Evolutionary conservation across 2,797 vertebrate species (phyloP).

Genomic region (Coracias cyanogaster): DNA sequence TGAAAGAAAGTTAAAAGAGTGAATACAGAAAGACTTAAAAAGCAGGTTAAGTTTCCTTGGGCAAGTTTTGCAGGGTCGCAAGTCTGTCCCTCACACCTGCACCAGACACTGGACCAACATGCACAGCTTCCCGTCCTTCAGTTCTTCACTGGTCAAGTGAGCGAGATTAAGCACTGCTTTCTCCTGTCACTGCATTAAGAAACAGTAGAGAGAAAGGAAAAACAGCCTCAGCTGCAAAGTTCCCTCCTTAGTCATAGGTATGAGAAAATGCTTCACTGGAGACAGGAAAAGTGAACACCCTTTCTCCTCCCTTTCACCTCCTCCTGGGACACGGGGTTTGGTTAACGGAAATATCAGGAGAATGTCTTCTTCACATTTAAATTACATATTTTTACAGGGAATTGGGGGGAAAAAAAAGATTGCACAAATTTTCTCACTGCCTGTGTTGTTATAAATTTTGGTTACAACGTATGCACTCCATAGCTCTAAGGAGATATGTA

Average conservation of each 20-base stretch:
- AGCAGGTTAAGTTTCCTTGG: not conserved
- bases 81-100: not conserved
- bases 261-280: slow-evolving; percentile 33
- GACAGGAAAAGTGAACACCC: slow-evolving; percentile 61
- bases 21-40: not conserved
- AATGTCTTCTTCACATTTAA: not conserved
- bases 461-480: not conserved
- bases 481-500: not conserved
- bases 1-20: not conserved
- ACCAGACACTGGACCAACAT: not conserved
- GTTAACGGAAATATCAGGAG: slow-evolving; percentile 23
- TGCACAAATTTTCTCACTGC: not conserved
- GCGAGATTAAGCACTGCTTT: not conserved
- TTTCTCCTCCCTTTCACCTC: slow-evolving; percentile 33
- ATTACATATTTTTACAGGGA: not conserved
- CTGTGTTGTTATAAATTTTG: not conserved
- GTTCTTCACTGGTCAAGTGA: not conserved
- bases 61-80: not conserved
- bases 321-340: not conserved
- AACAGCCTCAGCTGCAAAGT: not conserved
- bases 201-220: not conserved
- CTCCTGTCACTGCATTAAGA: not conserved
- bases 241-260: slow-evolving; percentile 59
- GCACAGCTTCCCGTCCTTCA: not conserved
- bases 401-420: not conserved